Evolutionary conservation across 2,113 vertebrate species (phyloP).

Genomic region (Corythornis vintsioides): DNA sequence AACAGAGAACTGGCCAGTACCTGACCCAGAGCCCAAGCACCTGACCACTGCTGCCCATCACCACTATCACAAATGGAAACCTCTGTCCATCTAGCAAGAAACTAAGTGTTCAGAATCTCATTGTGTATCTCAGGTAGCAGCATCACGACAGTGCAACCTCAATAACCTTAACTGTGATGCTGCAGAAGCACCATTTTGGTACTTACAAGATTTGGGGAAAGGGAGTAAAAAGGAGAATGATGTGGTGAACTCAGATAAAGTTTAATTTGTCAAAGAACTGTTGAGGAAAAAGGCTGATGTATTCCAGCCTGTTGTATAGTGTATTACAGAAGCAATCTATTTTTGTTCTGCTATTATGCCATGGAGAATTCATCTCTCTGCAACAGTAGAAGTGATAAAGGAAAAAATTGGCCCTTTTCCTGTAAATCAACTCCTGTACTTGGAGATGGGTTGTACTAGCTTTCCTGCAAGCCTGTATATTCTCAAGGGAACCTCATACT

Average conservation of each 20-base stretch:
- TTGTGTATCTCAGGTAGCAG: neutral
- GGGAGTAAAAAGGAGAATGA: neutral
- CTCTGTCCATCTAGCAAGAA: neutral
- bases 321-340: conserved; percentile 66
- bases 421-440: conserved; percentile 24
- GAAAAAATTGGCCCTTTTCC: conserved; percentile 48
- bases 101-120: neutral
- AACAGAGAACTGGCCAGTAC: neutral
- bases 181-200: neutral
- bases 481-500: neutral
- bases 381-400: conserved; percentile 27
- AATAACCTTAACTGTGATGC: accelerated
- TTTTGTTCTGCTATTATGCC: conserved; percentile 65
- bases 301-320: conserved; percentile 42
- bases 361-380: conserved; percentile 59
- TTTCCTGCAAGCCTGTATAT: neutral
- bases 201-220: neutral
- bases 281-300: conserved; percentile 24
- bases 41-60: neutral
- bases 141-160: neutral
- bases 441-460: neutral
- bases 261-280: conserved; percentile 39
- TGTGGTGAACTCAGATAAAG: neutral
- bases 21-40: neutral
- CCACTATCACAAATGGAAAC: neutral